Evolutionary conservation across 2,888 invertebrate species (phyloP).

Genomic region (Dasypogon diadema): DNA sequence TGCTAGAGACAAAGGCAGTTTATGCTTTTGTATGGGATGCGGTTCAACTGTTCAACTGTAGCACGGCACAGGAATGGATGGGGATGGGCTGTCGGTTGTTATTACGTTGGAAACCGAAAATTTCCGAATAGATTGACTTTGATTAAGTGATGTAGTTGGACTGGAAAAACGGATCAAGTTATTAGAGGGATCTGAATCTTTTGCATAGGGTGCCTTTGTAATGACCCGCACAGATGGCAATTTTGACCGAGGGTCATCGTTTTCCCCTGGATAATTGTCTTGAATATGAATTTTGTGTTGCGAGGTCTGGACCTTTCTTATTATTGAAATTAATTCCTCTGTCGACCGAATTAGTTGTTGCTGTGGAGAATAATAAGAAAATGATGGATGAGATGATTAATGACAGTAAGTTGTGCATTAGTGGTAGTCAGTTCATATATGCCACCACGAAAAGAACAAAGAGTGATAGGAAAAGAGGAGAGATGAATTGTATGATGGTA

Average conservation of each 20-base stretch:
- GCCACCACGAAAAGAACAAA: too few species aligned
- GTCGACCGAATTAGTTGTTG: not conserved
- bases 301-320: not conserved
- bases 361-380: too few species aligned
- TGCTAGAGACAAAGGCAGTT: not conserved
- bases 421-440: too few species aligned
- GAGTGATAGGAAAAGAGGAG: too few species aligned
- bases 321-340: not conserved
- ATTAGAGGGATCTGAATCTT: conserved; percentile 16
- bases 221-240: conserved; percentile 20
- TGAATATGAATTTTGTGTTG: not conserved
- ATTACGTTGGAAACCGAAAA: too few species aligned
- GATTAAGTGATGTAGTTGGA: conserved; percentile 7
- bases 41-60: not conserved
- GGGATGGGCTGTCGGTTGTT: not conserved
- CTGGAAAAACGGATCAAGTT: conserved; percentile 16
- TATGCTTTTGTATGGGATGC: not conserved
- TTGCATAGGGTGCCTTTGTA: not conserved
- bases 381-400: too few species aligned
- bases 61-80: not conserved
- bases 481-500: too few species aligned
- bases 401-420: too few species aligned
- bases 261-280: not conserved
- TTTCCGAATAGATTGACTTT: conserved; percentile 1
- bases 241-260: not conserved